Base-by-base conservation (phyloP, 1,140 invertebrate genomes). In the Nilaparvata lugens region DNA sequence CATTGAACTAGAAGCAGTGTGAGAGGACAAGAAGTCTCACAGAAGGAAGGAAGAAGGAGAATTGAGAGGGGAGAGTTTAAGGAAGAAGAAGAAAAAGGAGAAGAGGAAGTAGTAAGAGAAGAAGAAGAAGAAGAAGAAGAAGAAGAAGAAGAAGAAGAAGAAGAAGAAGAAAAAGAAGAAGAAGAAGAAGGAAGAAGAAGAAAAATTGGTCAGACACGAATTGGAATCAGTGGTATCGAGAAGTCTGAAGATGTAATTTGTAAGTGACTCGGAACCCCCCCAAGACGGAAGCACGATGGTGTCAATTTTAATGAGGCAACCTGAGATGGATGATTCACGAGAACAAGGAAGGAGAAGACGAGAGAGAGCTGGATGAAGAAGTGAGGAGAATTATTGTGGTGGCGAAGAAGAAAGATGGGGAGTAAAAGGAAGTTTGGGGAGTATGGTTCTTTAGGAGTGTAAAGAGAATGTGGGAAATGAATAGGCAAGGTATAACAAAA, bases 1-100 rank as follows among this genome's bases (percentile, higher is more conserved):
- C 28, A 28, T 28, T 2, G 31, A 35, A 61, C 62, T 66, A 63
- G 60, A 55, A 67, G 60, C 45, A 64, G 63, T 66, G 43, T 38
- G 42, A 58, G 58, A 25, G 43, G 35, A 52, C 60, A 56, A 58
- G 18, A 52, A 40, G n/a, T n/a, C n/a, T n/a, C n/a, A 19, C 40
- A 55, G n/a, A 35, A 9, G 13, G 31, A 35, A 35, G 31, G 9
- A 35, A 4, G 31, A 35, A 35, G 9, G 7, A 35, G 9, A 35
- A 11, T 2, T 4, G 13, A 9, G 31, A 35, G 13, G 2, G 31
- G 13, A 11, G 9, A 35, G 2, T 2, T 11, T 6, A 35, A 35
- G 1, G 31, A 4, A 35, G 31, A 62, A 58, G 35, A 48, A 35
- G 51, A 67, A 55, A 51, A 59, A 61, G 64, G 54, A 66, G 61